Evolutionary conservation across 2,797 vertebrate species (phyloP), one percentile per base, ranked within the genome.

Genomic region (Acomys russatus): DNA sequence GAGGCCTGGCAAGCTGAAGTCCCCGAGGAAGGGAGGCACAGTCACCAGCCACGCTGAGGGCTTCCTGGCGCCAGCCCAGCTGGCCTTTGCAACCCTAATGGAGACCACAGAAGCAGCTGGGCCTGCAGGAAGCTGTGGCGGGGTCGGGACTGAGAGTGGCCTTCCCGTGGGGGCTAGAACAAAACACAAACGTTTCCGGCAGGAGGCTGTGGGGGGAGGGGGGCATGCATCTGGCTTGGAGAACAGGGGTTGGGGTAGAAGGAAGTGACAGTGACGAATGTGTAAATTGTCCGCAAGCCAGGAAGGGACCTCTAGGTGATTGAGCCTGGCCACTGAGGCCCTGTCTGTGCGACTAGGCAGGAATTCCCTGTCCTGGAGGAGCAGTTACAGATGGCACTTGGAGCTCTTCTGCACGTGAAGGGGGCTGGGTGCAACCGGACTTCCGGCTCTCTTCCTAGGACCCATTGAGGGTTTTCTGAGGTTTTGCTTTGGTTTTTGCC

Each of bases 41-140:
- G 0, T 18, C 83, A 35, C 11, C 0, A 23, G 33, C 80, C 70
- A 87, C 90, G 86, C 79, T 0, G 11, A 61, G 83, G 83, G 64
- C 71, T 87, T 92, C 85, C 95, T 94, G 95, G 94, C 68, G 12
- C 74, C 93, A 9, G 92, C 84, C 94, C 95, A 94, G 73, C 87
- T 56, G 87, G 54, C 33, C 5, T 2, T 20, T 73, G 9, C 0
- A 2, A n/a, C 6, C 7, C 51, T 33, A 3, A 9, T 9, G 33
- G 91, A 61, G 44, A 59, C 78, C 18, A 2, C 64, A 20, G 78
- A 71, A n/a, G 71, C 79, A 63, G 93, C 94, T 49, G 71, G 56
- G 74, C 61, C 85, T 25, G 9, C 94, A 95, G 97, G 96, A 96
- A 97, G 88, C n/a, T 15, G 0, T 3, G 56, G 80, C 61, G 20